Percentiles rank a stretch among this genome's conserved stretches.
Conservation (phyloP, 2,888 invertebrate genomes). For the Atrina japonica region DNA sequence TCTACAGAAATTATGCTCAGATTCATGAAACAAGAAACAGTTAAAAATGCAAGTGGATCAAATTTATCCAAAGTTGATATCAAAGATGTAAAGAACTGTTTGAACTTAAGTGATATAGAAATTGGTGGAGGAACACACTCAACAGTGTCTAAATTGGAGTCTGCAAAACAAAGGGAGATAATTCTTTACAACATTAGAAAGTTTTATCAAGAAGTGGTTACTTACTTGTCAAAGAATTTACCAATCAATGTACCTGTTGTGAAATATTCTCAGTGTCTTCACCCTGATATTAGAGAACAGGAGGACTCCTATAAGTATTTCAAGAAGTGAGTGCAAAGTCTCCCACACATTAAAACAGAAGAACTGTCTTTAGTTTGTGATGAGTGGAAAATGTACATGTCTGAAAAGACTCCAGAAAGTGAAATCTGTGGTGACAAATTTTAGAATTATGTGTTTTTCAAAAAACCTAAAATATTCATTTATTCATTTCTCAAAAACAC, state of each 20-base stretch:
- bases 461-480: slow-evolving; percentile 14
- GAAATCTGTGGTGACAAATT: slow-evolving; percentile 29
- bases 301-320: slow-evolving; percentile 1
- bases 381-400: too few relatives aligned
- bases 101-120: slow-evolving; percentile 22
- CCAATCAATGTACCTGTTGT: too few relatives aligned
- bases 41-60: neutral
- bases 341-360: too few relatives aligned
- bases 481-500: slow-evolving; percentile 33
- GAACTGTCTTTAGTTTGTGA: too few relatives aligned
- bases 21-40: slow-evolving; percentile 19
- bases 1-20: too few relatives aligned
- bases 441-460: slow-evolving; percentile 34
- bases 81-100: slow-evolving; percentile 8
- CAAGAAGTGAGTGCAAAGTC: neutral
- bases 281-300: slow-evolving; percentile 7
- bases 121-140: slow-evolving; percentile 16
- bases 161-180: slow-evolving; percentile 12
- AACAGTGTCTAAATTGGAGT: slow-evolving; percentile 21
- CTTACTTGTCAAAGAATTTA: too few relatives aligned
- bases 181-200: slow-evolving; percentile 6
- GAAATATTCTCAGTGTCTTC: too few relatives aligned
- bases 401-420: too few relatives aligned
- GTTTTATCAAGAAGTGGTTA: slow-evolving; percentile 36
- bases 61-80: neutral